Conservation (phyloP, 2,888 invertebrate genomes). For the Diplazon laetatorius region DNA sequence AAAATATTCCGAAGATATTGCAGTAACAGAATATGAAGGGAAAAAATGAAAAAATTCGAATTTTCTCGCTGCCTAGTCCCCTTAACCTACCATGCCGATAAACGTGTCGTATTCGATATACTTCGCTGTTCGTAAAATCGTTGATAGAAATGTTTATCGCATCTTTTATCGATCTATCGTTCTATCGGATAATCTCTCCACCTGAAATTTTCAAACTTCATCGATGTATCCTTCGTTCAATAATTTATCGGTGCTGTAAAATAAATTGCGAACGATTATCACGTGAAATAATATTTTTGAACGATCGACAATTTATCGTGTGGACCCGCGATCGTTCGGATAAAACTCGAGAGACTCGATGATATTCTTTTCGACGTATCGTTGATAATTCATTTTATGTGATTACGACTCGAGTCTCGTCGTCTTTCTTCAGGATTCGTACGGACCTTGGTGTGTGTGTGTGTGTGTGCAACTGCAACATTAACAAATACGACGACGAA, state of each 20-base stretch:
- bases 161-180: neutral
- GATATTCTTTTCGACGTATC: neutral
- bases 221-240: neutral
- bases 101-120: constrained; percentile 8
- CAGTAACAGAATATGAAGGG: too few species aligned
- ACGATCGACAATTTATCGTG: neutral
- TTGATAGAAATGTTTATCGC: neutral
- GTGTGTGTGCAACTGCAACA: constrained; percentile 49
- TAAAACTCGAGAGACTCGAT: neutral
- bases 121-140: neutral
- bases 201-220: neutral
- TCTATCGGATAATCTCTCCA: too few species aligned
- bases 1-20: too few species aligned
- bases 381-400: constrained; percentile 16
- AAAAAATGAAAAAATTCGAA: too few species aligned
- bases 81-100: neutral
- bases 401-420: neutral
- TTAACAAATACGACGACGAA: constrained; percentile 42
- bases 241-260: neutral
- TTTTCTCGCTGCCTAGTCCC: too few species aligned
- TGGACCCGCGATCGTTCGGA: neutral
- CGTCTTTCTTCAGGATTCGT: constrained; percentile 28
- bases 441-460: constrained; percentile 59
- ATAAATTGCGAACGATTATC: neutral
- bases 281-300: neutral